Conservation (phyloP, 2,113 vertebrate genomes). For the Pimephales promelas region DNA sequence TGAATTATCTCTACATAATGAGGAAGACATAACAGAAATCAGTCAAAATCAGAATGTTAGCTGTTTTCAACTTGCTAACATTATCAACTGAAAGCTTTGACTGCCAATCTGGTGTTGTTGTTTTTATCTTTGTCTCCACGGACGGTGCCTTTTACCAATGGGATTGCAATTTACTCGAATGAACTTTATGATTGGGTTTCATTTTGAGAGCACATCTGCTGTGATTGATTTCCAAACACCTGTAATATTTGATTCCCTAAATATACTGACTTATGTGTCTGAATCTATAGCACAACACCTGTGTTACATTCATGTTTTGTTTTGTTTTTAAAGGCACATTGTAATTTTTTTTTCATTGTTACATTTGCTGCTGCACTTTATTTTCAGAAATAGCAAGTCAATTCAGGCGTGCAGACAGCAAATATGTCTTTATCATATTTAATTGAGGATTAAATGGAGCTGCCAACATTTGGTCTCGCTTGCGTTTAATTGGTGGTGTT, state of each 20-base stretch:
- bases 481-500: slow-evolving; percentile 8
- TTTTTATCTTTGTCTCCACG: slow-evolving; percentile 27
- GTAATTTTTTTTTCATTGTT: slow-evolving; percentile 19
- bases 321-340: neutral
- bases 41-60: neutral
- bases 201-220: slow-evolving; percentile 38
- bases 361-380: slow-evolving; percentile 57
- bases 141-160: slow-evolving; percentile 47
- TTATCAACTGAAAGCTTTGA: slow-evolving; percentile 32
- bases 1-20: neutral
- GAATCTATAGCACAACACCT: slow-evolving; percentile 17
- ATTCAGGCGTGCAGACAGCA: slow-evolving; percentile 36
- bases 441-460: slow-evolving; percentile 49
- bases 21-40: neutral
- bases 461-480: slow-evolving; percentile 29
- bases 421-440: slow-evolving; percentile 36
- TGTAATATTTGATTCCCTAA: neutral
- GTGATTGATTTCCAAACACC: slow-evolving; percentile 42
- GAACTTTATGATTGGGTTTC: slow-evolving; percentile 6
- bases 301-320: slow-evolving; percentile 26
- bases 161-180: slow-evolving; percentile 25
- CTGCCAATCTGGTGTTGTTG: slow-evolving; percentile 31
- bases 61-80: slow-evolving; percentile 36
- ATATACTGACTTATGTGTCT: slow-evolving; percentile 27
- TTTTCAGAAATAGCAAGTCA: slow-evolving; percentile 34